A percentile compares a stretch with the other conserved stretches of the same genome.
Conservation (phyloP, 2,113 vertebrate genomes). For the Pseudolaguvia tuberculata region DNA sequence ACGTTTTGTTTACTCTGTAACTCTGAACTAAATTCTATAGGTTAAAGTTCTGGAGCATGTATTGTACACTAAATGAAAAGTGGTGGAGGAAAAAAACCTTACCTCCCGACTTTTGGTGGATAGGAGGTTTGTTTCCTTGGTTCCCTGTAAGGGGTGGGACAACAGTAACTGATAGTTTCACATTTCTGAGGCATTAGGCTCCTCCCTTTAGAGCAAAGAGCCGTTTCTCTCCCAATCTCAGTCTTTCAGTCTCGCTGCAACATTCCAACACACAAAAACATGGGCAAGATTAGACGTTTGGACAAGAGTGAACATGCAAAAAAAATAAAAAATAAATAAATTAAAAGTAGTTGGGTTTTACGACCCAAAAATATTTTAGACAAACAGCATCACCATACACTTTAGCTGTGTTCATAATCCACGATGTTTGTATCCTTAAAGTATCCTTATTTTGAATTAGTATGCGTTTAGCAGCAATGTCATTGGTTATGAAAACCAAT, state of each 20-base stretch:
- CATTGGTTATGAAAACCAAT: background rate
- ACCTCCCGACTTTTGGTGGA: conserved; percentile 71
- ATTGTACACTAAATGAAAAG: background rate
- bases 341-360: too few relatives aligned
- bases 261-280: conserved; percentile 30
- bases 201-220: conserved; percentile 38
- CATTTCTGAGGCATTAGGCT: conserved; percentile 65
- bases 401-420: background rate
- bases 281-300: conserved; percentile 9
- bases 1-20: too few relatives aligned
- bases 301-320: conserved; percentile 9
- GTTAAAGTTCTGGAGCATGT: background rate
- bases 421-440: too few relatives aligned
- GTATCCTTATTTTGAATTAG: too few relatives aligned
- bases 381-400: background rate
- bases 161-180: conserved; percentile 67
- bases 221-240: conserved; percentile 48
- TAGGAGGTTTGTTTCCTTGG: conserved; percentile 61
- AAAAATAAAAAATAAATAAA: too few relatives aligned
- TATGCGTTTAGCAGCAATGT: background rate
- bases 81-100: conserved; percentile 25
- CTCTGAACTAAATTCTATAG: background rate
- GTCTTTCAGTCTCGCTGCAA: conserved; percentile 46
- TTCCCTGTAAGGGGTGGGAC: conserved; percentile 76
- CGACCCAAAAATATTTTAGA: background rate